Evolutionary conservation across 2,113 vertebrate species (phyloP).

Genomic region (Xenopus borealis): DNA sequence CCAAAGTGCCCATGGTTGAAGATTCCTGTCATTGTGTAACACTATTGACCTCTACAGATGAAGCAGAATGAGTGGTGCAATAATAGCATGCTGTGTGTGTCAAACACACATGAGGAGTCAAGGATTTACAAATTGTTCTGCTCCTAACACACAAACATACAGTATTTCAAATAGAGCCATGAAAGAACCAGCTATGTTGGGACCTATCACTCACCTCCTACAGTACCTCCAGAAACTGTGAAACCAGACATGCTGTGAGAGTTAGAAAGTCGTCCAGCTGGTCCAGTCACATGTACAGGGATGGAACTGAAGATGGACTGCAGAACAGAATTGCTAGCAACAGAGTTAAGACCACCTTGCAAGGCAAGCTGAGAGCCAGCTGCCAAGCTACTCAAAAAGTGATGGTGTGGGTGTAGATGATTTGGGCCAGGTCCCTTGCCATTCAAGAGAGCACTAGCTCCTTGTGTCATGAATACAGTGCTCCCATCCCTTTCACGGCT

Average conservation of each 20-base stretch:
- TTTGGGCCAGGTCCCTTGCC: slow-evolving; percentile 74
- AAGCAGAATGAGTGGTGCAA: too few relatives aligned
- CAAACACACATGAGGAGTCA: too few relatives aligned
- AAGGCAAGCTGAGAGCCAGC: slow-evolving; percentile 78
- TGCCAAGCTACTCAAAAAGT: slow-evolving; percentile 69
- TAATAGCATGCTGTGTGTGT: too few relatives aligned
- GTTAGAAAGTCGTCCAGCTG: slow-evolving; percentile 82
- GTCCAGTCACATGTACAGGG: slow-evolving; percentile 75
- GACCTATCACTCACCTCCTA: slow-evolving; percentile 84
- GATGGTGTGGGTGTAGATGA: slow-evolving; percentile 69
- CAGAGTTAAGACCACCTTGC: slow-evolving; percentile 69
- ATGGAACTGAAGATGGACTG: slow-evolving; percentile 83
- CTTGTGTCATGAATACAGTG: slow-evolving; percentile 92
- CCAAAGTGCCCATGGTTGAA: too few relatives aligned
- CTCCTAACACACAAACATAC: too few relatives aligned
- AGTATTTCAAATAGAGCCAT: too few relatives aligned
- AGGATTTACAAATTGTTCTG: too few relatives aligned
- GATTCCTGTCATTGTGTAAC: too few relatives aligned
- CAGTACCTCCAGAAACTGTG: slow-evolving; percentile 84
- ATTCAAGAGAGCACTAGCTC: slow-evolving; percentile 76
- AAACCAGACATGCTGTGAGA: slow-evolving; percentile 88
- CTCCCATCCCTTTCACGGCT: slow-evolving; percentile 68
- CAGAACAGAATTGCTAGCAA: slow-evolving; percentile 80
- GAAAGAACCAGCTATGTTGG: not conserved
- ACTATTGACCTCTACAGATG: too few relatives aligned